Base-by-base conservation (phyloP, 2,113 vertebrate genomes). In the Brachypteracias leptosomus region DNA sequence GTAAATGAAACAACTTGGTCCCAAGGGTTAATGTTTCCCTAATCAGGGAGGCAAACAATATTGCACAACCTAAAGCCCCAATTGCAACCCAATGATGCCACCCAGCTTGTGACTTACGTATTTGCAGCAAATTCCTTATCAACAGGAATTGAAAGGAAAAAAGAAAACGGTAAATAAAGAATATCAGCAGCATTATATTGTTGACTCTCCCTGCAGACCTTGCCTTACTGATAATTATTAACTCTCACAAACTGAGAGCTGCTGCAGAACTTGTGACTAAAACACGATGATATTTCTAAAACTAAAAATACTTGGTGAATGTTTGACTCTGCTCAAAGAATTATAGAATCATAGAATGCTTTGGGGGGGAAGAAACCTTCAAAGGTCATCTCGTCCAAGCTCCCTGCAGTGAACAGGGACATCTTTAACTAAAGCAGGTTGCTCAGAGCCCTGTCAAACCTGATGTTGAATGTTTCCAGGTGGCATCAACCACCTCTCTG, bases 141-240 rank as follows among this genome's bases (percentile, higher is more conserved):
- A 89, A 66, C 55, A 88, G 62, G 38, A 71, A 85, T 0, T 44
- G 35, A 68, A 77, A 92, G 20, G 6, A 6, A 49, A 71, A 72
- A 89, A 87, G 67, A 72, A 89, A 87, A 58, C 10, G n/a, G 73
- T 73, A 89, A 89, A 89, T 82, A 95, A 89, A 89, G 10, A 81
- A 9, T 74, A 90, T 87, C 89, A 91, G 70, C 75, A 88, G 75
- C 28, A 66, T 33, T 58, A 55, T 90, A 90, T 26, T 2, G 0
- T 46, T 62, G 49, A 18, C 71, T 75, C 44, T 83, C 88, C 51
- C 63, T 54, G 59, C 75, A 86, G 90, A 88, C 79, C 83, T 88
- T 93, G 79, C 79, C 49, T 70, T 66, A 35, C 63, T 67, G 74
- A 26, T 74, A 91, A 97, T 94, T 42, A 96, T 90, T 94, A 94